Conservation (phyloP, 1,140 invertebrate genomes). For the Camponotus vicinus region DNA sequence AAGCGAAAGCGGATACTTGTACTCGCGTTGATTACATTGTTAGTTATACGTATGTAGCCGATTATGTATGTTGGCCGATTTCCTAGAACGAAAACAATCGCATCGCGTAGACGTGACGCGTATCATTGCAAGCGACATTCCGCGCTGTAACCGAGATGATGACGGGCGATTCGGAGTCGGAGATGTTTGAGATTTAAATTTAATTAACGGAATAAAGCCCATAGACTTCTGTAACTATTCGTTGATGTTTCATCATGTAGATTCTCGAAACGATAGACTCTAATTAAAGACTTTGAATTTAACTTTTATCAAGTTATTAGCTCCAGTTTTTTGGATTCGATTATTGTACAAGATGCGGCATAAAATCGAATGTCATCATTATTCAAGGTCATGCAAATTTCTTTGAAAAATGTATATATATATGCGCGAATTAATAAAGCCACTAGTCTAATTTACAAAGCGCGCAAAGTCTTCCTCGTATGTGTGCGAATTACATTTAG, state of each 20-base stretch:
- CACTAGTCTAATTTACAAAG: neutral
- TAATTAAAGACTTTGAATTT: neutral
- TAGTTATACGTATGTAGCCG: neutral
- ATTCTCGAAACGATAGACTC: neutral
- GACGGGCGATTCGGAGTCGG: slow-evolving; percentile 1
- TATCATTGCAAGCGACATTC: slow-evolving; percentile 25
- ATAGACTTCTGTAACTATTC: neutral
- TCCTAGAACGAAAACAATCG: slow-evolving; percentile 56
- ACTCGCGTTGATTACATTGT: slow-evolving; percentile 11
- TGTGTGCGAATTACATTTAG: neutral
- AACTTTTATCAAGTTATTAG: slow-evolving; percentile 1
- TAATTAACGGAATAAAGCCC: neutral
- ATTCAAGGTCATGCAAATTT: neutral
- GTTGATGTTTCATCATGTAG: neutral
- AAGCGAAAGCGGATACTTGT: slow-evolving; percentile 36
- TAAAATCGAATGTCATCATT: neutral
- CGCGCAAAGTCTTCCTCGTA: neutral
- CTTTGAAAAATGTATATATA: neutral
- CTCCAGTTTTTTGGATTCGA: neutral
- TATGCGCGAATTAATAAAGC: neutral
- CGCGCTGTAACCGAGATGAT: slow-evolving; percentile 29
- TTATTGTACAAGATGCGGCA: neutral
- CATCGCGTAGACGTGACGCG: slow-evolving; percentile 10
- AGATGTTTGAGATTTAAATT: slow-evolving; percentile 12
- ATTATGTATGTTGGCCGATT: neutral